These are phyloP conservation scores for Philopedon plagiatum DNA, from an alignment of 2,888 invertebrate species.

Conservation along the genomic window DNA sequence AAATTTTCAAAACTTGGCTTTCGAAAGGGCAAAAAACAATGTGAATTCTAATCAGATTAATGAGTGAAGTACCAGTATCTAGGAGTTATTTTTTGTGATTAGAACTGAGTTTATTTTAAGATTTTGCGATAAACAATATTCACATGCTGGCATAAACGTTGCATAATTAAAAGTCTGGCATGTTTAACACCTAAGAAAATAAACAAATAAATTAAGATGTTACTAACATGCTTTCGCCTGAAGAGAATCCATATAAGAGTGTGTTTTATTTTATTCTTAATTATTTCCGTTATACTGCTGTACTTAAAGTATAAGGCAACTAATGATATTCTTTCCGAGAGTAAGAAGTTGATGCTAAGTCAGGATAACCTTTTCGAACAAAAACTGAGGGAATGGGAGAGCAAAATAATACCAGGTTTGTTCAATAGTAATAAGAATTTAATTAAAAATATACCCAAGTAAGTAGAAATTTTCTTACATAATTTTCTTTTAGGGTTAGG, in stretches of 20 bases:
- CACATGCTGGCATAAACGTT: constrained; percentile 18
- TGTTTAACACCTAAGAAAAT: constrained; percentile 7
- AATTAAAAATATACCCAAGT: background rate
- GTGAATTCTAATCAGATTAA: background rate
- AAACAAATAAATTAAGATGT: constrained; percentile 50
- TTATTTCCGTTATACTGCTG: constrained; percentile 37
- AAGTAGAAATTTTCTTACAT: background rate
- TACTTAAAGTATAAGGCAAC: constrained; percentile 34
- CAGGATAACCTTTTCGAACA: constrained; percentile 54
- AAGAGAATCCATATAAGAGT: constrained; percentile 57
- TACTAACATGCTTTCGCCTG: constrained; percentile 59
- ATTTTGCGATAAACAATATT: background rate
- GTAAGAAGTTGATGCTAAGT: constrained; percentile 42
- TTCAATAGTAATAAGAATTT: background rate
- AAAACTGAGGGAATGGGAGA: constrained; percentile 69
- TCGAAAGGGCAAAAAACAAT: background rate
- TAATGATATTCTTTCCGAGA: background rate
- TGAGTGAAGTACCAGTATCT: background rate
- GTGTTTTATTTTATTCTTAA: constrained; percentile 42
- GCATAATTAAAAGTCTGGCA: constrained; percentile 13
- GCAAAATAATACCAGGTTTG: constrained; percentile 73
- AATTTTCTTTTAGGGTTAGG: constrained; percentile 70
- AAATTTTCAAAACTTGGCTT: background rate
- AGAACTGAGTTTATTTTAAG: background rate
- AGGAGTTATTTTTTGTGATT: background rate